These are phyloP conservation scores for Mus spicilegus DNA, from an alignment of 2,113 vertebrate genomes.

Conservation along the genomic window DNA sequence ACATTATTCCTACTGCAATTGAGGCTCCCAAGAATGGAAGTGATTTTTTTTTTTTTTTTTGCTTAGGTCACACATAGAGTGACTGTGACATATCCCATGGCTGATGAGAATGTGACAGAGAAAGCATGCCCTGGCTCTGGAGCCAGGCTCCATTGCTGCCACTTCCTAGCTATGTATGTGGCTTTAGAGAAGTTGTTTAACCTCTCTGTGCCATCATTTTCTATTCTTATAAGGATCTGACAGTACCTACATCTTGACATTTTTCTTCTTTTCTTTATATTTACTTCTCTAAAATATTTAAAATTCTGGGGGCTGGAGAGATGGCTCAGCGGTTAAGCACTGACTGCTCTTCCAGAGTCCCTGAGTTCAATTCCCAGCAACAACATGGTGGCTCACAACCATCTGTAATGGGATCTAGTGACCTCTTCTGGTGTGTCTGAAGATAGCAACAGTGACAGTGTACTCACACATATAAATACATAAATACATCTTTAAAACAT, in stretches of 20 bases:
- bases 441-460: no score
- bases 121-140: background rate
- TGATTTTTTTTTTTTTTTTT: constrained; percentile 16
- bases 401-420: no score
- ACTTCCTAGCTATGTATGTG: background rate
- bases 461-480: no score
- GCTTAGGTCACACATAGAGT: background rate
- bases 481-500: no score
- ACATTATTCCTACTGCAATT: background rate
- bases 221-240: background rate
- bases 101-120: background rate
- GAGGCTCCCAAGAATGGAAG: background rate
- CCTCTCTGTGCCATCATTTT: background rate
- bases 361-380: no score
- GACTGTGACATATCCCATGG: background rate
- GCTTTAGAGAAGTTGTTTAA: constrained; percentile 13
- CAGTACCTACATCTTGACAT: background rate
- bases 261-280: background rate
- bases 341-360: no score
- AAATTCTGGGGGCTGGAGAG: no score
- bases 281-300: background rate
- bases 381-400: no score
- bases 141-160: background rate
- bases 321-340: no score
- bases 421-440: no score